These are phyloP conservation scores for Neodontobutis hainanensis DNA, from an alignment of 2,113 vertebrate species.

Conservation along the genomic window DNA sequence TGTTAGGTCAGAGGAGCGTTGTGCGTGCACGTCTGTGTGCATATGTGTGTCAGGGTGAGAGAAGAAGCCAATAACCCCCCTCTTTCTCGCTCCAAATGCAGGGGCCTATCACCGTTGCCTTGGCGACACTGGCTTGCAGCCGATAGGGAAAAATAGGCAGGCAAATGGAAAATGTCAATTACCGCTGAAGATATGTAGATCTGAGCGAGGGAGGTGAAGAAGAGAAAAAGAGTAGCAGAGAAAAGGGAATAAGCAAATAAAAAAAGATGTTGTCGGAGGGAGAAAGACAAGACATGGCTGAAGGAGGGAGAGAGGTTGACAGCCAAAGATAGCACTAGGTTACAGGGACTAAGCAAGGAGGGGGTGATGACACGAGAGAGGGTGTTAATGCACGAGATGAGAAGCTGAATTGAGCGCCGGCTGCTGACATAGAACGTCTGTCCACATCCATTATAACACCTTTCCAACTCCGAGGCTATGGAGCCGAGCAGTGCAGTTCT, in stretches of 20 bases:
- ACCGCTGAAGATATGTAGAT: conserved; percentile 82
- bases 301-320: conserved; percentile 22
- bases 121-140: conserved; percentile 83
- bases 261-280: conserved; percentile 29
- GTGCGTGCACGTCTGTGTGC: conserved; percentile 23
- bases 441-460: conserved; percentile 60
- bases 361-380: not conserved
- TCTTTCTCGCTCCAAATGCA: conserved; percentile 58
- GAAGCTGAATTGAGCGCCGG: conserved; percentile 54
- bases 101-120: conserved; percentile 82
- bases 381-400: conserved; percentile 64
- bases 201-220: conserved; percentile 49
- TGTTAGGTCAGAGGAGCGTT: conserved; percentile 62
- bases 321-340: conserved; percentile 46
- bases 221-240: conserved; percentile 6
- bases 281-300: conserved; percentile 7
- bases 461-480: conserved; percentile 50
- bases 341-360: conserved; percentile 28
- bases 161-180: conserved; percentile 92
- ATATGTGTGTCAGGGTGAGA: conserved; percentile 13
- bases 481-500: conserved; percentile 30
- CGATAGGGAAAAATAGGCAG: conserved; percentile 77
- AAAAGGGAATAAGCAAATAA: conserved; percentile 25
- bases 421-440: conserved; percentile 65
- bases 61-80: conserved; percentile 61